Percentiles rank a stretch among this genome's conserved stretches.
phyloP scores from a whole-genome alignment of 2,888 invertebrate species.

The Syrphus vitripennis region DNA sequence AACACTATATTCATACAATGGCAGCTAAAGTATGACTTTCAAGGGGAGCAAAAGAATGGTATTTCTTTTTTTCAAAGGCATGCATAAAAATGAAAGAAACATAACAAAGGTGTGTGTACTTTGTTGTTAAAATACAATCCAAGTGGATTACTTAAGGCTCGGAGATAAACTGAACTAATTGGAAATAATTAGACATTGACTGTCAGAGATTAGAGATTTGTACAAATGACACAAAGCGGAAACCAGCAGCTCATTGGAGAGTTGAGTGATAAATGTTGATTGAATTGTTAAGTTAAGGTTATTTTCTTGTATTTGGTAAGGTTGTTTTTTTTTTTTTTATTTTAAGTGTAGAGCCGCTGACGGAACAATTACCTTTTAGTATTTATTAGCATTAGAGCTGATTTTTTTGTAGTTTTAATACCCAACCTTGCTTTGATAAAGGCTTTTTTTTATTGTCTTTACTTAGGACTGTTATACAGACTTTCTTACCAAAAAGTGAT shows the following conservation, averaged over 20 bases:
- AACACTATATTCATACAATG: not conserved
- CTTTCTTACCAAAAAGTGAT: no score
- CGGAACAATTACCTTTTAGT: no score
- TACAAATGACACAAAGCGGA: not conserved
- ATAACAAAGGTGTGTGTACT: conserved; percentile 13
- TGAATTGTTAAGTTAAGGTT: not conserved
- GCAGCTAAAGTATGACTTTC: not conserved
- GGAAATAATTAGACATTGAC: conserved; percentile 53
- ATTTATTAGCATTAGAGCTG: no score
- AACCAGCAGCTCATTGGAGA: conserved; percentile 9
- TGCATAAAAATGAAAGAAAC: not conserved
- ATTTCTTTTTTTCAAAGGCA: not conserved
- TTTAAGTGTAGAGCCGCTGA: not conserved
- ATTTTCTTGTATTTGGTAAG: not conserved
- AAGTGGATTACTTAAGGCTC: conserved; percentile 14
- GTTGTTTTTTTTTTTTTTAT: not conserved
- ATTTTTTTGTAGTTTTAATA: no score
- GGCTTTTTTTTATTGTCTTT: no score
- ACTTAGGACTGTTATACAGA: no score
- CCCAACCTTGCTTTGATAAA: no score
- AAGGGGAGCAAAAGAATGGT: not conserved
- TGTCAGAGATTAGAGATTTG: conserved; percentile 23
- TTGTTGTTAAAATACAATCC: conserved; percentile 24
- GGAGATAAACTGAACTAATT: conserved; percentile 40
- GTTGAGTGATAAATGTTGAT: not conserved